Evolutionary conservation across 2,113 vertebrate genomes (phyloP), one percentile per base, ranked within the genome.

Genomic region (Bufo gargarizans): DNA sequence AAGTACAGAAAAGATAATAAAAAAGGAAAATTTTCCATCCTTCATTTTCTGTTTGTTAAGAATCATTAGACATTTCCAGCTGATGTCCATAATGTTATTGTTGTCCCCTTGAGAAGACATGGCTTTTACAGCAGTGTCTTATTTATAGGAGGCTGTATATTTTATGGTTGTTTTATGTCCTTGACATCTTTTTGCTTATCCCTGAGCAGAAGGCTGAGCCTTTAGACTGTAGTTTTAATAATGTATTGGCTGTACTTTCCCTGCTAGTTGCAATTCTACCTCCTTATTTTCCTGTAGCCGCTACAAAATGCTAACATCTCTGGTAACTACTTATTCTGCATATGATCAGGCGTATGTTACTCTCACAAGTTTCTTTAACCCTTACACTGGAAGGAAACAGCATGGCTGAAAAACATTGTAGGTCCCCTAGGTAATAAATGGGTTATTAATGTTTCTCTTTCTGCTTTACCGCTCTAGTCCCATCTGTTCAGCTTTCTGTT

Each of bases 21-120:
- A 83, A 47, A 77, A 22, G 17, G 4, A 82, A 3, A 16, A 77
- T 55, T 72, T 5, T 12, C 53, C 55, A n/a, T 45, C n/a, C n/a
- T 65, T 81, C 45, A 14, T 14, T 56, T 22, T 79, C 50, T 76
- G 53, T 82, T 86, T 61, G 86, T 87, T 80, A 87, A 56, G 77
- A 58, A 83, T 83, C 87, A 77, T 77, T 83, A 88, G 80, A 77
- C 58, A 76, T 50, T 83, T 88, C 80, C 80, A 88, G 87, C 71
- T 82, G 80, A 88, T 88, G 80, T 88, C 87, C 80, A 88, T 88
- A 88, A 83, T 83, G 71, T 88, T 88, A 71, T 83, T 65, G 56
- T 88, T n/a, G 87, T 77, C 87, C 87, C 87, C 80, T 72, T 58
- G 80, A 88, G 87, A 88, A 88, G 56, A 17, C 4, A 83, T 88